phyloP scores from a whole-genome alignment of 1,140 invertebrate genomes.

The Amphibalanus amphitrite region DNA sequence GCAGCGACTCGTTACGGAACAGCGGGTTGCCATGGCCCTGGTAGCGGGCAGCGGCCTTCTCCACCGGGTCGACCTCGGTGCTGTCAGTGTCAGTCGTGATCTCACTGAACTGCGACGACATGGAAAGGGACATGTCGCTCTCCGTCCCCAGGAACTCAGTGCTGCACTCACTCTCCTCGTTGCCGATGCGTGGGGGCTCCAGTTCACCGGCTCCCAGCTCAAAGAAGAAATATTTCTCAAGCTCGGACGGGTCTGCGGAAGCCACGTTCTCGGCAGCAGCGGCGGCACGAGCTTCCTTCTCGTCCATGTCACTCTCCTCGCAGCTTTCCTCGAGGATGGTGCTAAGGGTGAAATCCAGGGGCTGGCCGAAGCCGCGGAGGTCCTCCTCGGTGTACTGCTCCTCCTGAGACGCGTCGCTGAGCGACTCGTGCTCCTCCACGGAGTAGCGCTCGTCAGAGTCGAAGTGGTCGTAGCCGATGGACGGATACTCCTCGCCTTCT shows the following conservation, averaged over 20 bases:
- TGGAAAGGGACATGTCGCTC: slow-evolving; percentile 64
- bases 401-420: slow-evolving; percentile 9
- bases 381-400: neutral
- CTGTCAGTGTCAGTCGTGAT: slow-evolving; percentile 31
- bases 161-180: slow-evolving; percentile 27
- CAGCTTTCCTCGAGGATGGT: slow-evolving; percentile 88
- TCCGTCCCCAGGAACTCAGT: slow-evolving; percentile 46
- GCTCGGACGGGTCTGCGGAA: slow-evolving; percentile 42
- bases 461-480: neutral
- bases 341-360: slow-evolving; percentile 74
- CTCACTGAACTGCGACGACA: slow-evolving; percentile 67
- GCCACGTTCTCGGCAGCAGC: slow-evolving; percentile 36
- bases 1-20: slow-evolving; percentile 22
- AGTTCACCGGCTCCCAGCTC: slow-evolving; percentile 49
- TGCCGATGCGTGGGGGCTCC: slow-evolving; percentile 19
- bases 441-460: slow-evolving; percentile 1
- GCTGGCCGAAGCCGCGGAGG: slow-evolving; percentile 25
- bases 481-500: neutral
- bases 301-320: slow-evolving; percentile 49
- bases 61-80: slow-evolving; percentile 35
- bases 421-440: slow-evolving; percentile 11
- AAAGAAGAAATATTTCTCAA: slow-evolving; percentile 84
- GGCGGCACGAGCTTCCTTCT: no score
- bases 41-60: slow-evolving; percentile 66
- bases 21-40: slow-evolving; percentile 39